These are phyloP conservation scores for Nyctereutes procyonoides DNA, from an alignment of 2,113 vertebrate species.

Conservation along the genomic window DNA sequence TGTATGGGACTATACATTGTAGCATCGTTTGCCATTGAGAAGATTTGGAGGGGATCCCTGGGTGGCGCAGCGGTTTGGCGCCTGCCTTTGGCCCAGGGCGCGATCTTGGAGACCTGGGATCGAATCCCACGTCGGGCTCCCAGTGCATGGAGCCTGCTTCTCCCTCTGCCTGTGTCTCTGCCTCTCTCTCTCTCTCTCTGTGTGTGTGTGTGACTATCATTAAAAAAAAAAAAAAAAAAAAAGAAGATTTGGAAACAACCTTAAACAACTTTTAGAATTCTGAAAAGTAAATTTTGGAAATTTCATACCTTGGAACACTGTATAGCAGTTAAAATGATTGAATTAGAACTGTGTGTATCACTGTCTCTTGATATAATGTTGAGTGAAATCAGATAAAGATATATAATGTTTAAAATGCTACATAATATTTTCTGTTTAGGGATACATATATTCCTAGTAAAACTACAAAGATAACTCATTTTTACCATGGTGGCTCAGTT, in stretches of 20 bases:
- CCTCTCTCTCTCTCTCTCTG: too few species aligned
- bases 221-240: too few species aligned
- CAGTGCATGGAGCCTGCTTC: too few species aligned
- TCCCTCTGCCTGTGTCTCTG: too few species aligned
- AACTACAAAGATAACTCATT: background rate
- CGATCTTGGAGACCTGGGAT: too few species aligned
- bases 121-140: too few species aligned
- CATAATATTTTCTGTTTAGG: background rate
- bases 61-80: too few species aligned
- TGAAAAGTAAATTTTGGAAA: background rate
- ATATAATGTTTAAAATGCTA: slow-evolving; percentile 5
- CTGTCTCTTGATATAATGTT: background rate
- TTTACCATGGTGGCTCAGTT: background rate
- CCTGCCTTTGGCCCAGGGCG: too few species aligned
- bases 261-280: background rate
- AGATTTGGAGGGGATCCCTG: too few species aligned
- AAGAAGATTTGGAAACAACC: slow-evolving; percentile 16
- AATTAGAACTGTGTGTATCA: background rate
- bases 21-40: background rate
- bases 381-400: slow-evolving; percentile 20
- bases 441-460: background rate
- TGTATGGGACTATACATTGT: background rate
- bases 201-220: too few species aligned
- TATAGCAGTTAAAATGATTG: background rate
- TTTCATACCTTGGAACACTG: background rate